Percentiles rank a stretch among this genome's conserved stretches.
These are phyloP conservation scores for Dolichotis patagonum DNA, from an alignment of 2,113 vertebrate species.

Conservation along the genomic window DNA sequence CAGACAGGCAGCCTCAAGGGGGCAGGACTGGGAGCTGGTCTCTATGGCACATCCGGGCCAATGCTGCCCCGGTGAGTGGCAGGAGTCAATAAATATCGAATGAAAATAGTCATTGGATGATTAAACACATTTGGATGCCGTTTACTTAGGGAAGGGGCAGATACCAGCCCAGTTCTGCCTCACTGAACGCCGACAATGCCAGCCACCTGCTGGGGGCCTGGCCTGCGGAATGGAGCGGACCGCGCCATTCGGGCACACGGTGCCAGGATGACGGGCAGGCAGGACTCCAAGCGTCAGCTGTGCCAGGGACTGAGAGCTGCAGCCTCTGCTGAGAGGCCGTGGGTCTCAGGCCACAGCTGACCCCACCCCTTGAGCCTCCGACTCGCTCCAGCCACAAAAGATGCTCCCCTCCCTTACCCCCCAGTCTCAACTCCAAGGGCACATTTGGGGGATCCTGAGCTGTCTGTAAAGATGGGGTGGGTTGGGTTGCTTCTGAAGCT, in stretches of 20 bases:
- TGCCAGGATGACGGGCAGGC: neutral
- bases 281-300: neutral
- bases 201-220: neutral
- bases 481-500: neutral
- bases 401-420: neutral
- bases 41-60: neutral
- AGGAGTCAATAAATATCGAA: neutral
- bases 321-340: neutral
- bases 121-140: neutral
- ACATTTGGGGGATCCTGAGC: neutral
- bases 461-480: neutral
- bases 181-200: neutral
- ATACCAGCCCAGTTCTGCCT: neutral
- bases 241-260: too few relatives aligned
- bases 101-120: neutral
- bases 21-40: neutral
- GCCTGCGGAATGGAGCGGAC: neutral
- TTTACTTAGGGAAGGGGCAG: neutral
- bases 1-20: neutral
- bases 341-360: neutral
- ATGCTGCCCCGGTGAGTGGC: neutral
- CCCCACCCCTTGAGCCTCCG: rapidly evolving
- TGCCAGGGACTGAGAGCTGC: rapidly evolving
- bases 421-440: neutral
- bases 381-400: neutral